phyloP scores from a whole-genome alignment of 2,113 vertebrate genomes.

The Rhodinocichla rosea region DNA sequence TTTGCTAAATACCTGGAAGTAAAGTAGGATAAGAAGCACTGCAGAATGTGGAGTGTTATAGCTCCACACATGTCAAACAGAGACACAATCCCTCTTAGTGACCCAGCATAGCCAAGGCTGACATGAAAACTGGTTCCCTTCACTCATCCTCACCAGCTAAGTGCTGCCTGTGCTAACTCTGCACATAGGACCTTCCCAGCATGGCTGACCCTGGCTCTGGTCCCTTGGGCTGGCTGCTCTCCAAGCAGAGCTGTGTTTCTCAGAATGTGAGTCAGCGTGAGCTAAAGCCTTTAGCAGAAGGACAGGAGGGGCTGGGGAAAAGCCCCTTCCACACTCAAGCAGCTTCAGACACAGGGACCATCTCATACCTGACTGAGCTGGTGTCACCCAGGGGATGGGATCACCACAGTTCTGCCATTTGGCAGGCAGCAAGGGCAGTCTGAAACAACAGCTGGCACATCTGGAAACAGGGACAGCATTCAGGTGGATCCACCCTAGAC shows the following conservation, averaged over 20 bases:
- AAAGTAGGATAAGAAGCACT: not conserved
- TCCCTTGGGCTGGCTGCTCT: not conserved
- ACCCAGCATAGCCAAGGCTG: not conserved
- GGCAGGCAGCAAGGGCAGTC: accelerated
- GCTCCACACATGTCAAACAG: not conserved
- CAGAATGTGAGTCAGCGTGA: not conserved
- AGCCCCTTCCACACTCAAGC: not conserved
- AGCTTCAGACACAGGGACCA: accelerated
- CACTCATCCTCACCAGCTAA: not conserved
- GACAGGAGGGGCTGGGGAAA: not conserved
- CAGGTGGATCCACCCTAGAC: not conserved
- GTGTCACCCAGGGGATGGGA: not conserved
- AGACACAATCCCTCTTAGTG: not conserved
- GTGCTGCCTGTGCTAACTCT: not conserved
- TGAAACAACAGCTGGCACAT: not conserved
- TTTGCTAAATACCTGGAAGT: not conserved
- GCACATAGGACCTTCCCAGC: not conserved
- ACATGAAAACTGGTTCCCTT: not conserved
- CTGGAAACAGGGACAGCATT: not conserved
- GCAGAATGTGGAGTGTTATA: not conserved
- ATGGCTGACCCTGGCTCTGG: not conserved
- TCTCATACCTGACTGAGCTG: not conserved
- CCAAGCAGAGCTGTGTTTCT: not conserved
- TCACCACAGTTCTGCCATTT: not conserved
- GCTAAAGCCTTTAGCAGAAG: not conserved